phyloP scores from a whole-genome alignment of 2,113 vertebrate species.

The Megalops atlanticus region DNA sequence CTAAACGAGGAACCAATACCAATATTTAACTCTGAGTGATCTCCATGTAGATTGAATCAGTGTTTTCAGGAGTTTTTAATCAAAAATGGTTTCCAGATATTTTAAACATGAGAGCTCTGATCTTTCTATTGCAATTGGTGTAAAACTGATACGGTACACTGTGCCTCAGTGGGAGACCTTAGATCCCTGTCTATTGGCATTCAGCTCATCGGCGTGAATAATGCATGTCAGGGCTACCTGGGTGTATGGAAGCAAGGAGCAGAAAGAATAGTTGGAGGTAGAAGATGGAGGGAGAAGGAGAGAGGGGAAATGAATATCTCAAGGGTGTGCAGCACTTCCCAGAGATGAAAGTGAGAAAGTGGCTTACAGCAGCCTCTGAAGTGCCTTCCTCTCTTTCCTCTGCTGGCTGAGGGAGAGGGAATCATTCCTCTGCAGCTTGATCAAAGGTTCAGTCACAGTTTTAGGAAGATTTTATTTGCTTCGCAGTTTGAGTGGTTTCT shows the following conservation, averaged over 20 bases:
- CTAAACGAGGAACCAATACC: too few relatives aligned
- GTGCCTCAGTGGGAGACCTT: too few relatives aligned
- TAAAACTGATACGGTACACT: neutral
- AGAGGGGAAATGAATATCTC: neutral
- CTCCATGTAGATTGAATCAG: too few relatives aligned
- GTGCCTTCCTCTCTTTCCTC: neutral
- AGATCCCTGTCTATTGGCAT: neutral
- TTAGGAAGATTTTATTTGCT: too few relatives aligned
- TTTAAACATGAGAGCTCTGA: too few relatives aligned
- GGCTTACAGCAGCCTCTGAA: neutral
- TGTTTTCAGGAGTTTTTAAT: too few relatives aligned
- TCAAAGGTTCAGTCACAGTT: neutral
- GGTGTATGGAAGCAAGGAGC: neutral
- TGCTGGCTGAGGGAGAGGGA: neutral
- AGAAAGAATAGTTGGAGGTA: neutral
- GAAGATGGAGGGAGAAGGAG: neutral
- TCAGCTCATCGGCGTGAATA: neutral
- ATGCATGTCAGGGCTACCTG: neutral
- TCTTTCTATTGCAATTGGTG: too few relatives aligned
- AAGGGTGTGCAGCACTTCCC: neutral
- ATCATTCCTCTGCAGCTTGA: neutral
- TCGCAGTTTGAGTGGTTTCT: too few relatives aligned
- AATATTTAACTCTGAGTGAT: too few relatives aligned
- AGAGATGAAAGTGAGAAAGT: constrained; percentile 4
- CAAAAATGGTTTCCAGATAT: too few relatives aligned